phyloP scores from a whole-genome alignment of 2,113 vertebrate species.

The Tragelaphus strepsiceros region DNA sequence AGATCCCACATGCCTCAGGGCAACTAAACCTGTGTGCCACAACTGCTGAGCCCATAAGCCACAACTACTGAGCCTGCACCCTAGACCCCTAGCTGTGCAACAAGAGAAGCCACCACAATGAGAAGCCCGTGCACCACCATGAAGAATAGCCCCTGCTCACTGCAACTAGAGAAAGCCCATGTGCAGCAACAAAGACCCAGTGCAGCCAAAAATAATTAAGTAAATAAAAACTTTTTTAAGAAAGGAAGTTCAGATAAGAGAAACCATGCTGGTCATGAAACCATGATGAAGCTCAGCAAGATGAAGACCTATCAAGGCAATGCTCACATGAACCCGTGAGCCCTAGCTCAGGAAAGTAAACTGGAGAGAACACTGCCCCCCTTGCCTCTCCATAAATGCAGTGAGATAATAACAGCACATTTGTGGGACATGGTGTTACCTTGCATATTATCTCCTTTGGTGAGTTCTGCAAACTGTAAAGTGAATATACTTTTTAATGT shows the following conservation, averaged over 20 bases:
- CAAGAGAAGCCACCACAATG: not conserved
- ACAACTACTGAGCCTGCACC: not conserved
- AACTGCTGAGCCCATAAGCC: not conserved
- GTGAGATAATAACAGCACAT: not conserved
- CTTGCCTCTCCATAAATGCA: too few species aligned
- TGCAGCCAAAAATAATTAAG: not conserved
- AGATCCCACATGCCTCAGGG: not conserved
- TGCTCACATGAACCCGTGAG: rapidly evolving
- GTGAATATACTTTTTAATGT: not conserved
- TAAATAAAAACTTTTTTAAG: not conserved
- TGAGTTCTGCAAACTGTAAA: not conserved
- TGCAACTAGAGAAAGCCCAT: not conserved
- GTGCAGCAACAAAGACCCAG: not conserved
- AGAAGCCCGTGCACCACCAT: not conserved
- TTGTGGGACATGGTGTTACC: not conserved
- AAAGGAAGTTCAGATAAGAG: not conserved
- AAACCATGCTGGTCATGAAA: too few species aligned
- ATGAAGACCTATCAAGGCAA: not conserved
- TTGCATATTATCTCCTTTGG: not conserved
- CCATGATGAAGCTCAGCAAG: not conserved
- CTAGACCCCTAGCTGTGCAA: not conserved
- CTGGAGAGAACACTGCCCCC: too few species aligned
- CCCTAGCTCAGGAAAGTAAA: rapidly evolving
- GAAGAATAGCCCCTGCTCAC: not conserved
- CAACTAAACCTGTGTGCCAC: not conserved